phyloP scores from a whole-genome alignment of 1,140 invertebrate species.

The Campoletis sonorensis region DNA sequence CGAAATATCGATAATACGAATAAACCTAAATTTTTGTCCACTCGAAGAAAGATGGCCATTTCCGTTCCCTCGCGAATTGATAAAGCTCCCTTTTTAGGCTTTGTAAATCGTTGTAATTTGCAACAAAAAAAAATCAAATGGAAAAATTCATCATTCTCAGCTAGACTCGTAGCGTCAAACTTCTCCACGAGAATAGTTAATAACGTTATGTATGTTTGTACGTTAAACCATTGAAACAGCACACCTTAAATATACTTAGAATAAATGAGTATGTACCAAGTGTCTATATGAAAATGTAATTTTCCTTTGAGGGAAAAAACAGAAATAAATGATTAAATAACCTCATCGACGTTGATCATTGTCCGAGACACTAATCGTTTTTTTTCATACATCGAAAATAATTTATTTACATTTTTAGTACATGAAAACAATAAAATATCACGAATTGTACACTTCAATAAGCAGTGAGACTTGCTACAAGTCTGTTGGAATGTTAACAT shows the following conservation, averaged over 20 bases:
- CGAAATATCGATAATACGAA: no score
- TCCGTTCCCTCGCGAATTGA: neutral
- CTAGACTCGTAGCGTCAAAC: neutral
- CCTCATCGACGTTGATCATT: conserved; percentile 16
- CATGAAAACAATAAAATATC: neutral
- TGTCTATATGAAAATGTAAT: conserved; percentile 25
- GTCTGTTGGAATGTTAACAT: neutral
- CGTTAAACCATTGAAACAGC: conserved; percentile 45
- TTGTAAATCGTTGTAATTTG: neutral
- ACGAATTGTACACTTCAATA: neutral
- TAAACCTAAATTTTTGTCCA: no score
- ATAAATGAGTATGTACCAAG: conserved; percentile 31
- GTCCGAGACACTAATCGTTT: neutral
- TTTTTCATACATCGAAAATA: conserved; percentile 12
- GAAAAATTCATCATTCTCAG: neutral
- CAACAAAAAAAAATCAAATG: conserved; percentile 40
- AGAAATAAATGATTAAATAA: conserved; percentile 26
- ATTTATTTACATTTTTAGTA: conserved; percentile 38
- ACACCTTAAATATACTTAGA: conserved; percentile 28
- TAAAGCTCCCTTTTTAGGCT: neutral
- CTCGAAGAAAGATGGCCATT: neutral
- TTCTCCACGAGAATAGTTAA: conserved; percentile 49
- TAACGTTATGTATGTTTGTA: conserved; percentile 65
- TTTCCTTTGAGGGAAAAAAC: conserved; percentile 50
- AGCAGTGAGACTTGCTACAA: neutral